Conservation (phyloP, 2,888 invertebrate genomes). For the Ophion ventricosus region DNA sequence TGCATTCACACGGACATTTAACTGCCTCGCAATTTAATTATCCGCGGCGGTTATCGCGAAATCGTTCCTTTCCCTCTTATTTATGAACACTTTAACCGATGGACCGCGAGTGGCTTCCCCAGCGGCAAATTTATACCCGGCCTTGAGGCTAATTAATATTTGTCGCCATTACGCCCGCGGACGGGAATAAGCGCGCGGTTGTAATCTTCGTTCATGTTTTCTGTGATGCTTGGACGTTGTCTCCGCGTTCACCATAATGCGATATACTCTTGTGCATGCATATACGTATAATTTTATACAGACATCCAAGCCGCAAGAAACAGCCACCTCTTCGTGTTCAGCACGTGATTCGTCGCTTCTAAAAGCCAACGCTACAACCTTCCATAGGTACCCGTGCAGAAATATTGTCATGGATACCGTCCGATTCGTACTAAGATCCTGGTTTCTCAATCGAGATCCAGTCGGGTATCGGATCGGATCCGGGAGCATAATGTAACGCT, state of each 20-base stretch:
- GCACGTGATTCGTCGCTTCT: neutral
- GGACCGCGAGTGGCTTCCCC: constrained; percentile 60
- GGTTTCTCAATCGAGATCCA: too few species aligned
- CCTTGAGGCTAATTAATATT: constrained; percentile 81
- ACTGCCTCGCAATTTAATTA: constrained; percentile 77
- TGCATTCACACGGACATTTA: constrained; percentile 73
- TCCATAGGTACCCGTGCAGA: too few species aligned
- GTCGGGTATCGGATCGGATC: too few species aligned
- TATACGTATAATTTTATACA: constrained; percentile 5
- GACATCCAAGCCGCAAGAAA: neutral
- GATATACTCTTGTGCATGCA: constrained; percentile 16
- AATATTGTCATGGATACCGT: too few species aligned
- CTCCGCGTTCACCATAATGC: constrained; percentile 20
- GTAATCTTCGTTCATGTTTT: constrained; percentile 1
- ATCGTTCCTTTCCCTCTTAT: constrained; percentile 77
- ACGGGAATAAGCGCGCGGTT: constrained; percentile 38
- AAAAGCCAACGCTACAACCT: neutral
- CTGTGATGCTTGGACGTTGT: constrained; percentile 40
- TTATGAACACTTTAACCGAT: constrained; percentile 78
- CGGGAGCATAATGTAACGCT: too few species aligned
- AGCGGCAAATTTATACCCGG: constrained; percentile 70
- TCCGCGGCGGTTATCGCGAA: constrained; percentile 77
- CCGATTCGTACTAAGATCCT: too few species aligned
- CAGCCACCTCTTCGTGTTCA: neutral
- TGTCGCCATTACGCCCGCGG: constrained; percentile 77